Evolutionary conservation across 2,888 invertebrate species (phyloP).

Genomic region (Tiliacea aurago): DNA sequence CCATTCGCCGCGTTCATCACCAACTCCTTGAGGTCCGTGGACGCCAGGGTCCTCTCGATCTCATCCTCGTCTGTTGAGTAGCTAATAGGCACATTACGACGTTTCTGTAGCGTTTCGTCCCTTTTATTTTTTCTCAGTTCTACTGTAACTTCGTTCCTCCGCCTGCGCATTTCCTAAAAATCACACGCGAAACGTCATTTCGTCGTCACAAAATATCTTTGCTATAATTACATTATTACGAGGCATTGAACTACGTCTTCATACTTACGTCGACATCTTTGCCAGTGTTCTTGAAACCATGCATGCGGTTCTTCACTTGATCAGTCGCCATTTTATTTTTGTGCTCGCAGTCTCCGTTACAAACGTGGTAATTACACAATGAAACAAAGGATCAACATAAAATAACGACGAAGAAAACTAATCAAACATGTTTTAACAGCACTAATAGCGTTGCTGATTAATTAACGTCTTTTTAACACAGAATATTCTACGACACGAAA

Average conservation of each 20-base stretch:
- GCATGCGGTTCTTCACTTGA: constrained; percentile 96
- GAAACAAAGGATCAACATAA: constrained; percentile 86
- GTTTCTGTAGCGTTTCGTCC: constrained; percentile 98
- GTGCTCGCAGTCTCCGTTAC: constrained; percentile 80
- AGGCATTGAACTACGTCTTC: constrained; percentile 38
- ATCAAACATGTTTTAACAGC: constrained; percentile 86
- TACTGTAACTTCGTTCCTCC: constrained; percentile 98
- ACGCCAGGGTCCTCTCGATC: constrained; percentile 92
- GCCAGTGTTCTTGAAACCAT: constrained; percentile 99
- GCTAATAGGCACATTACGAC: constrained; percentile 97
- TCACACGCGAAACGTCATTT: constrained; percentile 62
- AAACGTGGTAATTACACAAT: constrained; percentile 84
- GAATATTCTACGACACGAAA: constrained; percentile 84
- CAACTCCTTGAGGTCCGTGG: constrained; percentile 94
- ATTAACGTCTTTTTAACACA: constrained; percentile 81
- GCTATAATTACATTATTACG: constrained; percentile 35
- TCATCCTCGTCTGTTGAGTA: constrained; percentile 96
- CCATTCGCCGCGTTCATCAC: constrained; percentile 96
- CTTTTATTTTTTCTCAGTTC: constrained; percentile 99
- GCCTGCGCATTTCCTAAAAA: constrained; percentile 97
- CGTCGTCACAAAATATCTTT: constrained; percentile 29
- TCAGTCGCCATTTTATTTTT: constrained; percentile 94
- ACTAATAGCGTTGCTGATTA: constrained; percentile 83
- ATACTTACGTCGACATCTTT: constrained; percentile 99
- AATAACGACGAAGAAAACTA: constrained; percentile 81